Evolutionary conservation across 2,888 invertebrate genomes (phyloP), one percentile per base, ranked within the genome.

Genomic region (Hypena proboscidalis): DNA sequence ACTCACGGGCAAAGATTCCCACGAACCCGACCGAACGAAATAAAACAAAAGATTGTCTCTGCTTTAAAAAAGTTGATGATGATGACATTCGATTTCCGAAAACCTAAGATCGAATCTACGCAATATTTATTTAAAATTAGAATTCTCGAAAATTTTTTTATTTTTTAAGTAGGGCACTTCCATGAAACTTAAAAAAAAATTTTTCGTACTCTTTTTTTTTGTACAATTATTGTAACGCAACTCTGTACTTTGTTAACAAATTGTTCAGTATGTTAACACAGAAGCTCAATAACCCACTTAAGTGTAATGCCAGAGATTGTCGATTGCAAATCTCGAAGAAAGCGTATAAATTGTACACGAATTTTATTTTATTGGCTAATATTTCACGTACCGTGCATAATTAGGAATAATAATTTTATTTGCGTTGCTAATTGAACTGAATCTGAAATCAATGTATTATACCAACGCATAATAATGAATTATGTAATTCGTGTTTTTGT

Each of bases 1-100:
- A 63, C 64, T 56, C 49, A 46, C 39, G 34, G 50, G 34, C 32
- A 38, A 52, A 54, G 38, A 49, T 64, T 75, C 76, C 54, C 74
- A 74, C 76, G 69, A 30, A 39, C 21, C 15, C 17, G 48, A 34
- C 15, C 44, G 25, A 29, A 45, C 40, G 26, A 57, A 58, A 62
- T 41, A 54, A 58, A 52, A 50, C 35, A 35, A 53, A 45, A 36
- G 33, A 40, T 42, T 54, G 45, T 42, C n/a, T n/a, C n/a, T n/a
- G n/a, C n/a, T 36, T 52, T 54, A 42, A 45, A 50, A 47, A 57
- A 45, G 23, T 26, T 43, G 44, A 49, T 32, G 42, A 39, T 31
- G 27, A 33, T 21, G 20, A 41, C 13, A 15, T 37, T 42, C 30
- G 30, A 38, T 42, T 33, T 33, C 17, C 5, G 15, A 37, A 19